These are phyloP conservation scores for Nannobrachium achirus DNA, from an alignment of 2,113 vertebrate species.

Conservation along the genomic window DNA sequence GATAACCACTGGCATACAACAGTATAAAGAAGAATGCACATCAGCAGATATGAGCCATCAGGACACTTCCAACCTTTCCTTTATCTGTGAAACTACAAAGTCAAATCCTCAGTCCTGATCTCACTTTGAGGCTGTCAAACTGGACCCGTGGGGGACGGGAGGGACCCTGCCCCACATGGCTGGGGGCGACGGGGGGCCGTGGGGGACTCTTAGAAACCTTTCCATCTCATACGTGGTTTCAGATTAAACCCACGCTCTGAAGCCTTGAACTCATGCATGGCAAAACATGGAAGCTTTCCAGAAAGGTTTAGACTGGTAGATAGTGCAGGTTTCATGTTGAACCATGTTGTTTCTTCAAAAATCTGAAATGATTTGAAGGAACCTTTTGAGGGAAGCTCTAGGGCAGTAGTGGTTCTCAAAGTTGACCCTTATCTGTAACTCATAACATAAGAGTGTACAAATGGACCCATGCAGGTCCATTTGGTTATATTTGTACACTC, in stretches of 20 bases:
- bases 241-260: slow-evolving; percentile 55
- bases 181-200: no score
- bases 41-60: slow-evolving; percentile 20
- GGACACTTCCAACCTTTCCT: slow-evolving; percentile 27
- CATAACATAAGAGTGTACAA: no score
- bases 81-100: slow-evolving; percentile 21
- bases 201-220: neutral
- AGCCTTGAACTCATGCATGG: slow-evolving; percentile 64
- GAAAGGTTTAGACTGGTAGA: slow-evolving; percentile 41
- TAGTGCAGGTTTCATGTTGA: slow-evolving; percentile 45
- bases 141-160: no score
- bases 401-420: slow-evolving; percentile 25
- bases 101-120: neutral
- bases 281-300: slow-evolving; percentile 61
- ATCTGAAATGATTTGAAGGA: slow-evolving; percentile 8
- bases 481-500: no score
- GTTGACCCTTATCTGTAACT: neutral
- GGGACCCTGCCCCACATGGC: no score
- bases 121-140: neutral
- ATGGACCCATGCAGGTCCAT: no score
- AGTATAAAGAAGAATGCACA: no score
- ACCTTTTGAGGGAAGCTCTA: slow-evolving; percentile 17
- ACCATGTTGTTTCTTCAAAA: slow-evolving; percentile 23
- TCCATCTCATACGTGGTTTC: slow-evolving; percentile 19
- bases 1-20: no score